These are phyloP conservation scores for Drosophila bifasciata DNA, from an alignment of 1,140 invertebrate genomes.

Conservation along the genomic window DNA sequence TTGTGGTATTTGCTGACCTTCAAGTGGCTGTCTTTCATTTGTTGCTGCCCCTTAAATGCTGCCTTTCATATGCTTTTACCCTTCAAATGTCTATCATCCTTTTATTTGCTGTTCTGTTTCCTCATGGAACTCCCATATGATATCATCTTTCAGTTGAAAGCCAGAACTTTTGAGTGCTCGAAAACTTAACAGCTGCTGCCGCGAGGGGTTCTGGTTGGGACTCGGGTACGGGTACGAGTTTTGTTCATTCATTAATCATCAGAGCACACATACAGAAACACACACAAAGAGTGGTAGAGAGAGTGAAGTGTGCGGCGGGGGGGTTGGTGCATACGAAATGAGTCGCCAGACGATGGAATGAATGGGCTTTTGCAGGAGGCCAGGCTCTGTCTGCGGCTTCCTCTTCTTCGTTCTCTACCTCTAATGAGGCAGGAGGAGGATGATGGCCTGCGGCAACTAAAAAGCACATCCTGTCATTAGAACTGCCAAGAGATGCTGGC, in stretches of 20 bases:
- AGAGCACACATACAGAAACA: neutral
- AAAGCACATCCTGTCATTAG: conserved; percentile 66
- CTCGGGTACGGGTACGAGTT: conserved; percentile 12
- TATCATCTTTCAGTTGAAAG: conserved; percentile 44
- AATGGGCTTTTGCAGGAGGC: too few relatives aligned
- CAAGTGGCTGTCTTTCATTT: neutral
- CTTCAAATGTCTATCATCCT: too few relatives aligned
- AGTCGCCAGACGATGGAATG: too few relatives aligned
- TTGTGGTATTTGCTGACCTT: too few relatives aligned
- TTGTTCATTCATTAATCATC: conserved; percentile 51
- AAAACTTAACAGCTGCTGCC: conserved; percentile 29
- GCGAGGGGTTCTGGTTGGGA: conserved; percentile 9
- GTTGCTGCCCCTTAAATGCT: neutral
- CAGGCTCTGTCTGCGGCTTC: conserved; percentile 47
- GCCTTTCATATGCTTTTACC: neutral
- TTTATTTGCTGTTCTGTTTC: too few relatives aligned
- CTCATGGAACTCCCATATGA: conserved; percentile 13
- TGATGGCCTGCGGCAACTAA: conserved; percentile 43
- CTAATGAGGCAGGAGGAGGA: conserved; percentile 15
- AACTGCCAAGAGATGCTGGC: neutral
- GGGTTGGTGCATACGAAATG: too few relatives aligned
- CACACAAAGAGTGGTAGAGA: too few relatives aligned
- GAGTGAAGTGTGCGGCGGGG: too few relatives aligned
- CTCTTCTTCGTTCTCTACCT: conserved; percentile 3
- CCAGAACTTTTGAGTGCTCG: conserved; percentile 26